These are phyloP conservation scores for Macrobrachium rosenbergii DNA, from an alignment of 1,140 invertebrate genomes.

Conservation along the genomic window DNA sequence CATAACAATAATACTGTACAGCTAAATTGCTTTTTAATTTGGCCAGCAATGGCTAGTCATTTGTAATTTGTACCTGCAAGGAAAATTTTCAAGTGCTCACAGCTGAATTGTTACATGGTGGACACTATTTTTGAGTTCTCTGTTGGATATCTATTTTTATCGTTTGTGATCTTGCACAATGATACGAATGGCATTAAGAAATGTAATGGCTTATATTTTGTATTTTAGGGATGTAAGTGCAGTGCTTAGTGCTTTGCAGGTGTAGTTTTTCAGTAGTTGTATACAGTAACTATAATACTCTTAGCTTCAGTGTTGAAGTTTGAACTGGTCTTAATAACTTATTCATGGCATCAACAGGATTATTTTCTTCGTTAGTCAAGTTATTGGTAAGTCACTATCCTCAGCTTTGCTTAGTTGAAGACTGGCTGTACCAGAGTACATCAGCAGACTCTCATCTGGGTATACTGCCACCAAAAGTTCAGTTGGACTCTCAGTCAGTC, in stretches of 20 bases:
- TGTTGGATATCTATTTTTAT: too few species aligned
- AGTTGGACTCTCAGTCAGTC: constrained; percentile 45
- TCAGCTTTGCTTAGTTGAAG: constrained; percentile 93
- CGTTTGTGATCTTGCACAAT: too few species aligned
- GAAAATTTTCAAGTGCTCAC: too few species aligned
- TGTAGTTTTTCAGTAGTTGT: neutral
- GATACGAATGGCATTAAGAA: too few species aligned
- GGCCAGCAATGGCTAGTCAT: too few species aligned
- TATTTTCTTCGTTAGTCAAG: constrained; percentile 88
- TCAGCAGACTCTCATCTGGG: constrained; percentile 54
- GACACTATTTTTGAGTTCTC: too few species aligned
- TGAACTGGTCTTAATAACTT: neutral
- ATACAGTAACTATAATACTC: neutral
- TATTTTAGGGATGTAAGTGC: neutral
- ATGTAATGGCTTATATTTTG: too few species aligned
- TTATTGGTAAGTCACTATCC: constrained; percentile 94
- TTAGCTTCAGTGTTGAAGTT: too few species aligned
- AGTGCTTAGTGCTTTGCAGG: constrained; percentile 23
- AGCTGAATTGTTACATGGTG: too few species aligned
- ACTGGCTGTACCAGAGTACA: constrained; percentile 80
- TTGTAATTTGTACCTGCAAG: too few species aligned
- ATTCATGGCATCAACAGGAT: constrained; percentile 71
- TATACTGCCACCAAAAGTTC: constrained; percentile 46
- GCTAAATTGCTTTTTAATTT: too few species aligned
- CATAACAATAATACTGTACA: too few species aligned